Conservation (phyloP, 1,140 invertebrate species). For the Philotrypesis tridentata region DNA sequence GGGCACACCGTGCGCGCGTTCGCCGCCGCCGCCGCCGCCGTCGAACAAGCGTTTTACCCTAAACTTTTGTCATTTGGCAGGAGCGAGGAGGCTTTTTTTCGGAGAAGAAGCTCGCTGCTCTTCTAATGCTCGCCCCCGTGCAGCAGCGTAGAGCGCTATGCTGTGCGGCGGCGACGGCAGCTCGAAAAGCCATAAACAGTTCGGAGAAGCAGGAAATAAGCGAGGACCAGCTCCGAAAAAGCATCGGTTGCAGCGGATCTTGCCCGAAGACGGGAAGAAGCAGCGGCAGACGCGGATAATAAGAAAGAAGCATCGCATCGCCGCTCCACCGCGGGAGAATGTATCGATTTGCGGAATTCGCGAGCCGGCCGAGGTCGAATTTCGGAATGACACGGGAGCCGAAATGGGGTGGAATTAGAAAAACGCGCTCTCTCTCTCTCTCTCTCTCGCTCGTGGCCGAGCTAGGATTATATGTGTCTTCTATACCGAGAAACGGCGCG, state of each 20-base stretch:
- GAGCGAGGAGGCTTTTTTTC: constrained; percentile 37
- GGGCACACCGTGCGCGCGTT: too few relatives aligned
- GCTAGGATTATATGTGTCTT: constrained; percentile 35
- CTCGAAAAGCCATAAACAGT: constrained; percentile 50
- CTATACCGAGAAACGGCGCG: constrained; percentile 31
- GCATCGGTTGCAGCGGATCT: constrained; percentile 26
- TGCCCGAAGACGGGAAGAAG: constrained; percentile 31
- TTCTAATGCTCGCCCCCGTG: constrained; percentile 38
- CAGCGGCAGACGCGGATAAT: constrained; percentile 41
- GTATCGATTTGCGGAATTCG: constrained; percentile 48
- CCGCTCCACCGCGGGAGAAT: not conserved
- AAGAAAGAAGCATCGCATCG: constrained; percentile 38
- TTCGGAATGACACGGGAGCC: constrained; percentile 42
- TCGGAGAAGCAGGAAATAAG: constrained; percentile 48
- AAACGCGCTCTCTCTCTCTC: constrained; percentile 12
- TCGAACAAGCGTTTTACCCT: constrained; percentile 20
- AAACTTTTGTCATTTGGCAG: constrained; percentile 45
- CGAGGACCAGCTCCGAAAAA: constrained; percentile 25
- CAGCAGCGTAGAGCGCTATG: too few relatives aligned
- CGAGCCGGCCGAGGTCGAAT: constrained; percentile 11
- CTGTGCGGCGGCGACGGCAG: constrained; percentile 33
- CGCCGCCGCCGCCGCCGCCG: too few relatives aligned
- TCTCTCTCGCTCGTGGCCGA: too few relatives aligned
- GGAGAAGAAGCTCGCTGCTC: constrained; percentile 32
- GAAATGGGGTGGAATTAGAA: constrained; percentile 44